These are phyloP conservation scores for Copsychus sechellarum DNA, from an alignment of 2,113 vertebrate genomes.

Conservation along the genomic window DNA sequence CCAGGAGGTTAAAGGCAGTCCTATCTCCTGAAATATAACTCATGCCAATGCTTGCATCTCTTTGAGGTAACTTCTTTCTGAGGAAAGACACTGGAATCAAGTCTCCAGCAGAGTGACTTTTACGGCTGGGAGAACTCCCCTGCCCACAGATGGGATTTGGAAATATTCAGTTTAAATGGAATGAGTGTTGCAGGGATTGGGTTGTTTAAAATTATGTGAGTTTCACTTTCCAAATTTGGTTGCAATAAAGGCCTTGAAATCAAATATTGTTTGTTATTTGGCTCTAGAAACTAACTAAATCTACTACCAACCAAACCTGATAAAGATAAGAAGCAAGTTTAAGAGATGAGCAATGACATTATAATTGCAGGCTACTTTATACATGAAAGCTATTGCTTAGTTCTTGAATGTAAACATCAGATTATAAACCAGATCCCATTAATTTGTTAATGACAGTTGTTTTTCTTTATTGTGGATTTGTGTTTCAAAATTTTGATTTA, in stretches of 20 bases:
- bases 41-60: background rate
- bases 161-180: background rate
- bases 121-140: background rate
- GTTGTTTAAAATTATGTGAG: background rate
- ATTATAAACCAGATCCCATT: background rate
- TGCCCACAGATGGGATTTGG: background rate
- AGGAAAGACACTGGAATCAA: background rate
- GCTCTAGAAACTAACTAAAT: background rate
- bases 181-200: background rate
- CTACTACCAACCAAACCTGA: background rate
- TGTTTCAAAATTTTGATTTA: slow-evolving; percentile 6
- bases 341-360: background rate
- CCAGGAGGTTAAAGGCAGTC: background rate
- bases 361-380: background rate
- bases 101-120: background rate
- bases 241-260: background rate
- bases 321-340: background rate
- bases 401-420: background rate
- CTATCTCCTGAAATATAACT: background rate
- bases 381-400: background rate
- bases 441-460: background rate
- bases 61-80: background rate
- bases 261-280: background rate
- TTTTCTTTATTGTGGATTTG: background rate
- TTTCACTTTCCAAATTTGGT: background rate